Base-by-base conservation (phyloP, 2,888 invertebrate genomes). In the Pristionchus fissidentatus region DNA sequence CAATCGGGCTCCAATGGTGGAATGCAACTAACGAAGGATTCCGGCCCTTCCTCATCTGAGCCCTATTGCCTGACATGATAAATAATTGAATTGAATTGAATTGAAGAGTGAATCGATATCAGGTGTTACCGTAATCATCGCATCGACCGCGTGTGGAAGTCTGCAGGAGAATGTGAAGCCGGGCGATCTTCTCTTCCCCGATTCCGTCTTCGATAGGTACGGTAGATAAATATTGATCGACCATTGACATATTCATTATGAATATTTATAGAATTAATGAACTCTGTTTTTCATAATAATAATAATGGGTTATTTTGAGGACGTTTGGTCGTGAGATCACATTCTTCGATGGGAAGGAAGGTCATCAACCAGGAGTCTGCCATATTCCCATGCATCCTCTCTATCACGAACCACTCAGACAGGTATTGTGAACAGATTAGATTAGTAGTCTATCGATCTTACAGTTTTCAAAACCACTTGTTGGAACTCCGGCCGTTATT, bases 141-240 rank as follows among this genome's bases (percentile, higher is more conserved):
- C 96, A 0, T 96, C 97, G 3, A 97, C 97, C 0, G 98, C 98
- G 1, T 96, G 96, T 90, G 99, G 99, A 0, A 98, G 98, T 0
- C 94, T 99, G 57, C 94, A 95, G 79, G 97, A 97, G 92, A 94
- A 96, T 35, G 96, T 97, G 87, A 94, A 94, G 85, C 98, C 97
- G 0, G 98, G 98, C 0, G 95, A 97, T 90, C 94, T 99, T 55
- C 96, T 97, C 0, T 94, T 99, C 85, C 94, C 97, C 3, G 96
- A 97, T 92, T 94, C 94, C 86, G 94, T 94, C 88, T 94, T 95
- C 88, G 95, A 95, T 92, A 95, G 97, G 93, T 89, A 41, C 43
- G 62, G 41, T 22, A 43, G 49, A 52, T n/a, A n/a, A n/a, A n/a
- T n/a, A n/a, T n/a, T n/a, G n/a, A n/a, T n/a, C n/a, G n/a, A n/a